A percentile compares a stretch with the other conserved stretches of the same genome.
Evolutionary conservation across 2,797 vertebrate species (phyloP).

Genomic region (Falco novaeseelandiae): DNA sequence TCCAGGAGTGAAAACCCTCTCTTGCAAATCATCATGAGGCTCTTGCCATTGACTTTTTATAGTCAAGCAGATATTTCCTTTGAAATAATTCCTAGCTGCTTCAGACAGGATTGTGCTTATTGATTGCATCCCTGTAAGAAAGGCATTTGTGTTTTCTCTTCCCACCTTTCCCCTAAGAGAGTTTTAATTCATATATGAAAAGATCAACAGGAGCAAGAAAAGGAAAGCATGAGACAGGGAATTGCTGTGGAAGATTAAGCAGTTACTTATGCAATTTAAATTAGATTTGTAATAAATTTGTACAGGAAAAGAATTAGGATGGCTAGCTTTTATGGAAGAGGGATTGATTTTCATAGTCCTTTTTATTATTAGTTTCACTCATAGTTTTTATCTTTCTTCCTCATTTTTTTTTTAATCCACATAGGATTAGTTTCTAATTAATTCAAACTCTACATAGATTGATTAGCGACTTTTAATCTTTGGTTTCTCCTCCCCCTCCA

Average conservation of each 20-base stretch:
- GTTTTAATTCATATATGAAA: background rate
- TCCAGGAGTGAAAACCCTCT: background rate
- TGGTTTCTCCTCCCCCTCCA: background rate
- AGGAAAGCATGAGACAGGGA: background rate
- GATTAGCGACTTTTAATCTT: constrained; percentile 14
- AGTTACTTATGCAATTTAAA: constrained; percentile 9
- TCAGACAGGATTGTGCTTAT: background rate
- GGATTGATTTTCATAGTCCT: background rate
- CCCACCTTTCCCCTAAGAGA: background rate
- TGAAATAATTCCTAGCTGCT: background rate
- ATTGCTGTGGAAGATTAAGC: constrained; percentile 33
- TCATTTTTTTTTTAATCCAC: background rate
- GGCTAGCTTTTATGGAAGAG: background rate
- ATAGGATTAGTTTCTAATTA: constrained; percentile 30
- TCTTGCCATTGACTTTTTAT: background rate
- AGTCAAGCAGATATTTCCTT: background rate
- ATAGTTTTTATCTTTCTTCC: background rate
- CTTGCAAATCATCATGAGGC: background rate
- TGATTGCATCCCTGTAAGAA: background rate
- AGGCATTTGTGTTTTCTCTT: background rate
- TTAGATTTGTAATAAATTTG: constrained; percentile 39
- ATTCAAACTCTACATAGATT: background rate
- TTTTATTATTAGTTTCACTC: background rate
- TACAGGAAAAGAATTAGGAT: constrained; percentile 24
- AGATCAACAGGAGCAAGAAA: background rate